Evolutionary conservation across 2,888 invertebrate genomes (phyloP).

Genomic region (Melanostoma mellinum): DNA sequence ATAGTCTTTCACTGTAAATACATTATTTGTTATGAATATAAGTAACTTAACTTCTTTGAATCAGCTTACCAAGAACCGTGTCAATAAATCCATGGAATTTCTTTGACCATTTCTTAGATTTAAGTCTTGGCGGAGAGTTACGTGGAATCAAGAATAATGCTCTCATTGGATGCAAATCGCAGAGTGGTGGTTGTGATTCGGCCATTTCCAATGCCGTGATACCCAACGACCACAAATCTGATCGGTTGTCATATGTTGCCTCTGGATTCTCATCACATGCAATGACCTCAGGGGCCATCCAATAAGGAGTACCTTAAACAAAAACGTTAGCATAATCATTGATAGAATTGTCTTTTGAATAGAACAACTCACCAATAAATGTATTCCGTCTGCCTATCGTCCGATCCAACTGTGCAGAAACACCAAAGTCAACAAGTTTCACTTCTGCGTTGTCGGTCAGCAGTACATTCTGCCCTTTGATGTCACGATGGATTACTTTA

Average conservation of each 20-base stretch:
- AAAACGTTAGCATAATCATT: constrained; percentile 16
- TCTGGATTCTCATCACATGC: constrained; percentile 99
- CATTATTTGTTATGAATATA: constrained; percentile 17
- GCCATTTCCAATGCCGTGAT: constrained; percentile 99
- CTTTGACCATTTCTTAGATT: constrained; percentile 98
- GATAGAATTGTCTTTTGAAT: not conserved
- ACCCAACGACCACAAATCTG: constrained; percentile 95
- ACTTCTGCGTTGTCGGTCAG: constrained; percentile 99
- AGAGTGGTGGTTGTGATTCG: constrained; percentile 99
- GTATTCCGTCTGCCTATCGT: constrained; percentile 99
- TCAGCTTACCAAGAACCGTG: constrained; percentile 88
- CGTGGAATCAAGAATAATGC: constrained; percentile 99
- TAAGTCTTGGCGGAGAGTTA: constrained; percentile 98
- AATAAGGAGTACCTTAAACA: constrained; percentile 92
- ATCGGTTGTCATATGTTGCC: constrained; percentile 99
- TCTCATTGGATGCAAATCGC: constrained; percentile 99
- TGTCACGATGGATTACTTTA: constrained; percentile 99
- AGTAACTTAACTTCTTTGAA: not conserved
- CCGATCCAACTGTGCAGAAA: constrained; percentile 98
- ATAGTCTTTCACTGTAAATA: constrained; percentile 93
- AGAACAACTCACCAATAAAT: constrained; percentile 87
- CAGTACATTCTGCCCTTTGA: constrained; percentile 99
- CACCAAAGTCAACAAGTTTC: constrained; percentile 99
- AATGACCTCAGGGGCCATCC: constrained; percentile 99
- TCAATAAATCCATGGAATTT: constrained; percentile 99